Conservation (phyloP, 2,113 vertebrate species). For the Eudorcas thomsonii region DNA sequence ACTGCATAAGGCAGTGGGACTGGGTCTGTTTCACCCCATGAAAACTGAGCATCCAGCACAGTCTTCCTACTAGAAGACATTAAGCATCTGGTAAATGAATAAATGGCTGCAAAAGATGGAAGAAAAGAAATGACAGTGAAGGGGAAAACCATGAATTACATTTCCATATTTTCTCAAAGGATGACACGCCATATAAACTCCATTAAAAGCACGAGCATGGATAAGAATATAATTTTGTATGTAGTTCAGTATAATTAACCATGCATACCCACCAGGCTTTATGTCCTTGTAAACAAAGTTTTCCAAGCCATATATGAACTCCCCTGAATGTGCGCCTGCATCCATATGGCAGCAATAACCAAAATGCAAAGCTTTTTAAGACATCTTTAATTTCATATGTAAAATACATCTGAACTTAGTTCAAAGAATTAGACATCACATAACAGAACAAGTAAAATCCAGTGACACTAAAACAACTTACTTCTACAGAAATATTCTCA, state of each 20-base stretch:
- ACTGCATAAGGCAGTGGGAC: not conserved
- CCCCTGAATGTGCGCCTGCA: conserved; percentile 87
- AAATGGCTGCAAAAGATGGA: not conserved
- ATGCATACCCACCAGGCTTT: conserved; percentile 89
- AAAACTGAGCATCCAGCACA: not conserved
- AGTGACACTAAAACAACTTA: not conserved
- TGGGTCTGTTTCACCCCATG: not conserved
- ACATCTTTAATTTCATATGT: conserved; percentile 30
- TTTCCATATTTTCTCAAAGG: conserved; percentile 67
- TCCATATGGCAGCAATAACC: conserved; percentile 83
- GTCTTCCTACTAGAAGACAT: not conserved
- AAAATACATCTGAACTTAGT: not conserved
- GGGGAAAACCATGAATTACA: conserved; percentile 42
- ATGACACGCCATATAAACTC: not conserved
- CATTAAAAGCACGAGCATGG: not conserved
- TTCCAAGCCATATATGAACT: conserved; percentile 91
- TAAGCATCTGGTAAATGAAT: not conserved
- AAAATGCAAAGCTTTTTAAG: conserved; percentile 70
- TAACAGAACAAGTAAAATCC: not conserved
- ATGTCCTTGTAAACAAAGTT: conserved; percentile 91
- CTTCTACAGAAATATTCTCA: not conserved
- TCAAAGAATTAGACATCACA: conserved; percentile 20
- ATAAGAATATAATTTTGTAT: not conserved
- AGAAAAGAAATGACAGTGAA: not conserved
- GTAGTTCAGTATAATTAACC: conserved; percentile 30